Percentiles rank a stretch among this genome's conserved stretches.
Evolutionary conservation across 2,888 invertebrate genomes (phyloP).

Genomic region (Autographa gamma): DNA sequence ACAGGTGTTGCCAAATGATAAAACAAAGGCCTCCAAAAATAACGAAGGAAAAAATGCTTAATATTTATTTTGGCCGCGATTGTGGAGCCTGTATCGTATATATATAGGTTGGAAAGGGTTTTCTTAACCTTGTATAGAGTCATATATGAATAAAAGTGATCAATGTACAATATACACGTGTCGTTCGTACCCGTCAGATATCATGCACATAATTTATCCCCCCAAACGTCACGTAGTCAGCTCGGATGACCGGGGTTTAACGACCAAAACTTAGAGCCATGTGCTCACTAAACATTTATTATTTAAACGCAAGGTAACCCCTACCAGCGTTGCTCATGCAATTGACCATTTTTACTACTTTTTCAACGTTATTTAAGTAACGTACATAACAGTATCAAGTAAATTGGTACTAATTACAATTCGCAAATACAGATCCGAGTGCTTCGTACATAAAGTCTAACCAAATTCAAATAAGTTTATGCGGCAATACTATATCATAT

Average conservation of each 20-base stretch:
- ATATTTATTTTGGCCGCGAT: too few relatives aligned
- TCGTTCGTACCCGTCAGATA: conserved; percentile 29
- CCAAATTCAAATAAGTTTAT: conserved; percentile 7
- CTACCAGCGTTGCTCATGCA: conserved; percentile 42
- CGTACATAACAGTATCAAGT: not conserved
- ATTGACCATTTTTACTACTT: conserved; percentile 6
- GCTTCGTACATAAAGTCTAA: not conserved
- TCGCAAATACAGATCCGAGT: not conserved
- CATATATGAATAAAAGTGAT: conserved; percentile 10
- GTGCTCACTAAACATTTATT: conserved; percentile 70
- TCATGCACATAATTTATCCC: conserved; percentile 57
- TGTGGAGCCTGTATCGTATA: too few relatives aligned
- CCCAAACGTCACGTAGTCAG: conserved; percentile 58
- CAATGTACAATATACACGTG: conserved; percentile 12
- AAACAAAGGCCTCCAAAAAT: too few relatives aligned
- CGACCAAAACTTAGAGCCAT: conserved; percentile 70
- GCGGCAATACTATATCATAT: conserved; percentile 1
- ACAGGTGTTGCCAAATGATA: too few relatives aligned
- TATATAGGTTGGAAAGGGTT: too few relatives aligned
- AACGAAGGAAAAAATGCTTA: too few relatives aligned
- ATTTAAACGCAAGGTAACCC: conserved; percentile 65
- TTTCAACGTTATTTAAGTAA: not conserved
- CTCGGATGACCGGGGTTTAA: conserved; percentile 67
- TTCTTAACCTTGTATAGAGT: not conserved
- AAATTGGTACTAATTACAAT: not conserved